Base-by-base conservation (phyloP, 2,888 invertebrate species). In the Nemurella pictetii region DNA sequence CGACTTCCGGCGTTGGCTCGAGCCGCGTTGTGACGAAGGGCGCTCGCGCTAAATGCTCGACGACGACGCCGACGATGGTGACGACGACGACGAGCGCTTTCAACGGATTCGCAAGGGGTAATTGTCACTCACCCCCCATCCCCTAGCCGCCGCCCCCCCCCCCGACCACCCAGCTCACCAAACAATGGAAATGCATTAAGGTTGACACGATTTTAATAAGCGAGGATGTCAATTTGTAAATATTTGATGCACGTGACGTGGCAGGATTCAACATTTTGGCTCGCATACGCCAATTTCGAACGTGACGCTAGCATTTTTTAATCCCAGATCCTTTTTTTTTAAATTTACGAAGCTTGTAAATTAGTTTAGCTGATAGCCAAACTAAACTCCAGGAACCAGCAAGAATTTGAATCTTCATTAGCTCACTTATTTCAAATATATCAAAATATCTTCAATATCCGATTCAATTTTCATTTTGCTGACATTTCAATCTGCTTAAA, bases 1-100 rank as follows among this genome's bases (percentile, higher is more conserved):
- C 81, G n/a, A 30, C 81, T 85, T 75, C 74, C 82, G 72, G 27
- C 27, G 84, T 12, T 20, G 32, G 55, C 55, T 55, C 55, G 55
- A 55, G 55, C 15, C 9, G 28, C 27, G 81, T 35, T 81, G 35
- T 36, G 81, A 81, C 36, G 55, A 12, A 55, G 55, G 20, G 55
- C 12, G 5, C 35, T 35, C 26, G 28, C 29, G 30, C 78, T 78
- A 78, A 78, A 35, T 35, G 12, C 35, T 35, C 35, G 12, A 12
- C 4, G n/a, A n/a, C n/a, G n/a, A n/a, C n/a, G n/a, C n/a, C n/a
- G n/a, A n/a, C n/a, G n/a, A n/a, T n/a, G n/a, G n/a, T n/a, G n/a
- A n/a, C n/a, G n/a, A n/a, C n/a, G n/a, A 12, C 12, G 35, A 55
- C 55, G 55, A 12, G 55, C 55, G 55, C 2, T 55, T 55, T 55